These are phyloP conservation scores for Cheilosia grossa DNA, from an alignment of 2,888 invertebrate genomes.

Conservation along the genomic window DNA sequence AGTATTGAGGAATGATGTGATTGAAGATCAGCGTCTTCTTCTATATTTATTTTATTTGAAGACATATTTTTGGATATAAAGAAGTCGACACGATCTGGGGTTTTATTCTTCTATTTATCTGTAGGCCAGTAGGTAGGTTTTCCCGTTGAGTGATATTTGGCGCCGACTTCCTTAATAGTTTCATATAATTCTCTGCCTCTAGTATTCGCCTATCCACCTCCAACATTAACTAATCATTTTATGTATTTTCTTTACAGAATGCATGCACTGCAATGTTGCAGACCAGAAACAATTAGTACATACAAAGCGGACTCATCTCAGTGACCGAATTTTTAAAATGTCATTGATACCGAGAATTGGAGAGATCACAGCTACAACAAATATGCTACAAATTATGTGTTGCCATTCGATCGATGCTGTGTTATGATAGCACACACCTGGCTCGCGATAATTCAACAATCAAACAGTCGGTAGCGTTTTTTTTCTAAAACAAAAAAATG, in stretches of 20 bases:
- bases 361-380: slow-evolving; percentile 5
- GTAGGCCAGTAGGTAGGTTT: too few species aligned
- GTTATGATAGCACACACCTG: slow-evolving; percentile 33
- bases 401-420: slow-evolving; percentile 39
- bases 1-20: too few species aligned
- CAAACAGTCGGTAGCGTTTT: slow-evolving; percentile 11
- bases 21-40: too few species aligned
- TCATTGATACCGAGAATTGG: neutral
- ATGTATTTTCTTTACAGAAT: slow-evolving; percentile 23
- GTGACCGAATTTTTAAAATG: slow-evolving; percentile 22
- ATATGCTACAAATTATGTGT: slow-evolving; percentile 20
- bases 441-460: neutral
- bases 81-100: too few species aligned
- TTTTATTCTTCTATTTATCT: too few species aligned
- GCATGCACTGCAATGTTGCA: neutral
- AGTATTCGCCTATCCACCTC: too few species aligned
- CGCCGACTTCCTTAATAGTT: too few species aligned
- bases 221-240: too few species aligned
- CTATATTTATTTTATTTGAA: too few species aligned
- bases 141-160: too few species aligned
- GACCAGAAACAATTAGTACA: neutral
- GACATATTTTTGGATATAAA: too few species aligned
- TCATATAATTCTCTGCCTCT: too few species aligned
- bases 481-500: slow-evolving; percentile 24
- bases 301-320: neutral